phyloP scores from a whole-genome alignment of 2,888 invertebrate species.

The Melieria picta region DNA sequence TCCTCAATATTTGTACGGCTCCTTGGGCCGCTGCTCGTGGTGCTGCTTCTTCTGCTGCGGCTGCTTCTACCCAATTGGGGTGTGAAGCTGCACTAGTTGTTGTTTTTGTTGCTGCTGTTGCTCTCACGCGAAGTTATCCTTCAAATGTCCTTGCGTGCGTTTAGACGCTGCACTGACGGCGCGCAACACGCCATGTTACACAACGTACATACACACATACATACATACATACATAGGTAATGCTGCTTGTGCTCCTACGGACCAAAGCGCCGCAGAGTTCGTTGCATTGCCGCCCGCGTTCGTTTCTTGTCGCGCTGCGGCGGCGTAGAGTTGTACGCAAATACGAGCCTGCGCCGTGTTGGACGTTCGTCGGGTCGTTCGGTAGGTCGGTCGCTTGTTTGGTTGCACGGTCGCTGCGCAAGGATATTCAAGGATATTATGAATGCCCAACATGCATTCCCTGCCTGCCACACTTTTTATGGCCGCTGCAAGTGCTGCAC shows the following conservation, averaged over 20 bases:
- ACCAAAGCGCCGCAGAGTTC: no score
- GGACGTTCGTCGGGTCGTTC: no score
- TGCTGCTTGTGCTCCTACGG: background rate
- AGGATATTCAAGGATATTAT: no score
- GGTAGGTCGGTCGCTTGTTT: no score
- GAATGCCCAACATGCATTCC: conserved; percentile 31
- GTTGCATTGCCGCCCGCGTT: no score
- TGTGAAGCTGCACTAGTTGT: background rate
- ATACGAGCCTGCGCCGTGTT: no score
- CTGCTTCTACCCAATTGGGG: background rate
- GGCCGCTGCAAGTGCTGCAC: conserved; percentile 30
- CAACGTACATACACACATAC: conserved; percentile 3
- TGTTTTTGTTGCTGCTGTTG: conserved; percentile 33
- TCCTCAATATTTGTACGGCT: conserved; percentile 57
- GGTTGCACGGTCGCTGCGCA: no score
- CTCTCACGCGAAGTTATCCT: conserved; percentile 59
- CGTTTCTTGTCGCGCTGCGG: no score
- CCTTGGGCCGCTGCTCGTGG: no score
- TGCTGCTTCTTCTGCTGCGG: conserved; percentile 17
- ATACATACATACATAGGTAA: background rate
- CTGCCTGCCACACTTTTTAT: conserved; percentile 12
- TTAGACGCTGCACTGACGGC: no score
- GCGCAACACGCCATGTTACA: background rate
- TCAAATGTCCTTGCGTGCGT: conserved; percentile 61
- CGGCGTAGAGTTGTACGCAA: no score